Base-by-base conservation (phyloP, 1,140 invertebrate genomes). In the Calycopis cecrops region DNA sequence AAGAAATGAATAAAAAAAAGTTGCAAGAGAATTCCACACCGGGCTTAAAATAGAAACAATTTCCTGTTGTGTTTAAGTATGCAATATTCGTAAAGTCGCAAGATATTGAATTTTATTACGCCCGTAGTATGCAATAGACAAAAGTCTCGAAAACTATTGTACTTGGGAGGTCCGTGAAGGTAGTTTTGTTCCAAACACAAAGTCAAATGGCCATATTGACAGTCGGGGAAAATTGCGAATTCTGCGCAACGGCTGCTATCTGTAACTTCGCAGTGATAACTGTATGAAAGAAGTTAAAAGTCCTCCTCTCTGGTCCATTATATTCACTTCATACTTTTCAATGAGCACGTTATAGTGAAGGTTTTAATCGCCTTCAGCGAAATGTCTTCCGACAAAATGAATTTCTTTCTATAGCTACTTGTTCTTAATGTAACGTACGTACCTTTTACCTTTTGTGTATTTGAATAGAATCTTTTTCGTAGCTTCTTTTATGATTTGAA, bases 51-150 rank as follows among this genome's bases (percentile, higher is more conserved):
- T 44, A 44, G 40, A 44, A 44, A 44, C 40, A 44, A 44, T 44
- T 44, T 44, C 40, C 40, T 44, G 40, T 44, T 44, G 40, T 16
- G 40, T 44, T 44, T 44, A 16, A 16, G 40, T 44, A 44, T 16
- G 40, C 40, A 44, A 44, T 44, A 44, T 44, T 44, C 14, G 40
- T 44, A 44, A 44, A 44, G 40, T 44, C 21, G 21, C 40, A 44
- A 44, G 40, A 18, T 44, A 44, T 44, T 44, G 40, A 44, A 44
- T 44, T 44, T 44, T 44, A 44, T 44, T 44, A 44, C 16, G 14
- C 14, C 6, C 21, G 21, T 28, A 28, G 21, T 44, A 14, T 16
- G 40, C 40, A 28, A 28, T 28, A 16, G 40, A 44, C 2, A 44
- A 44, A 44, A 44, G 40, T 16, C 16, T 44, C 16, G 40, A 16